Base-by-base conservation (phyloP, 2,113 vertebrate genomes). In the Ceyx cyanopectus region DNA sequence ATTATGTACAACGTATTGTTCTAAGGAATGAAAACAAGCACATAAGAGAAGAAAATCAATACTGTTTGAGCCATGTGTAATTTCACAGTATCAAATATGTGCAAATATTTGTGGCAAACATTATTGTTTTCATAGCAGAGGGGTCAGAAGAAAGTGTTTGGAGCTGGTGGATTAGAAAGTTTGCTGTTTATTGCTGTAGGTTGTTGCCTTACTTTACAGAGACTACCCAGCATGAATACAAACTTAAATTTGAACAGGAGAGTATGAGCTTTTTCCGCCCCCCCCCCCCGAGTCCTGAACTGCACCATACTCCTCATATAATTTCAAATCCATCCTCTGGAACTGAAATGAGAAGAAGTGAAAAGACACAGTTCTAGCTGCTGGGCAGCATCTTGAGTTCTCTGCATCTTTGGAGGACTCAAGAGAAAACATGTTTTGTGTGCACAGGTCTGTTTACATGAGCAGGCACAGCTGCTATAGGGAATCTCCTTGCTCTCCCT, bases 21-120 rank as follows among this genome's bases (percentile, higher is more conserved):
- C 84, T 67, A 80, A 51, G 62, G 79, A 93, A 92, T 87, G 58
- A 82, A 96, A 95, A 86, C 67, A 95, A 94, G 27, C 62, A 76
- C 2, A 62, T 51, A 76, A 67, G 83, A 85, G 83, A 89, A 78
- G 48, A 80, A 79, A 94, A 94, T 83, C 94, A 89, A 87, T 87
- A 89, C 53, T 41, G 46, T 60, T 96, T 66, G 56, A 77, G 60
- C 32, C 51, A 60, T 5, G 4, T 48, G 6, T 65, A 82, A 87
- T 94, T 91, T 80, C 23, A 4, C 32, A 85, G 34, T 66, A 91
- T 60, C 75, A 91, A 93, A 92, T 82, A 85, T 12, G 56, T 72
- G 81, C 89, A 95, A 74, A 85, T 94, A 93, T 92, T 74, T 94
- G 78, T 77, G 34, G 68, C 37, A 85, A 93, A 91, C 1, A 3